Percentiles rank a stretch among this genome's conserved stretches.
phyloP scores from a whole-genome alignment of 2,888 invertebrate genomes.

The Heterodera filipjevi region DNA sequence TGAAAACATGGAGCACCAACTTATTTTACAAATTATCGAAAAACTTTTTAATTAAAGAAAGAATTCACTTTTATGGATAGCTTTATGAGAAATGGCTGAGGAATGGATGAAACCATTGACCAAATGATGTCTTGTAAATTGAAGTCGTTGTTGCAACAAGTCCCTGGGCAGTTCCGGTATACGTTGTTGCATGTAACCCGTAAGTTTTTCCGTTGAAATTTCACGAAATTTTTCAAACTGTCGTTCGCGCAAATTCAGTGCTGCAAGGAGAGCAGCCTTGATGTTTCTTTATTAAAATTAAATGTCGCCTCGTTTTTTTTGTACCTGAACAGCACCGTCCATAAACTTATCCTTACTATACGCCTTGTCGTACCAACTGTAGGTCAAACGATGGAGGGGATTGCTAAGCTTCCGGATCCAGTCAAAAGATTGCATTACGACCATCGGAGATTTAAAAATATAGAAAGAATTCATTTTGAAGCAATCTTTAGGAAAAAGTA shows the following conservation, averaged over 20 bases:
- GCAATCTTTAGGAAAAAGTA: too few species aligned
- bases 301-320: too few species aligned
- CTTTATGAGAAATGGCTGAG: background rate
- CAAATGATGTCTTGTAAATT: constrained; percentile 24
- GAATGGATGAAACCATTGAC: constrained; percentile 23
- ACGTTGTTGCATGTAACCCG: constrained; percentile 4
- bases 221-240: constrained; percentile 23
- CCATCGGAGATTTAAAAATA: constrained; percentile 27
- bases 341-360: constrained; percentile 21
- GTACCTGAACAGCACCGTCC: constrained; percentile 22
- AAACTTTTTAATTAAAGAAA: too few species aligned
- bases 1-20: too few species aligned
- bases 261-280: constrained; percentile 18
- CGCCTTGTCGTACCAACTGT: background rate
- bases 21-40: too few species aligned
- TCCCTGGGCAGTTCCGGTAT: constrained; percentile 22
- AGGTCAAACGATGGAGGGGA: constrained; percentile 1
- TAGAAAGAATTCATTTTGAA: too few species aligned
- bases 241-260: constrained; percentile 18
- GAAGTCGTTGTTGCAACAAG: constrained; percentile 11
- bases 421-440: constrained; percentile 11
- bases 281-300: background rate
- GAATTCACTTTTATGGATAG: constrained; percentile 1
- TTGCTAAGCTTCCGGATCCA: background rate
- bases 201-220: constrained; percentile 21